Evolutionary conservation across 2,888 invertebrate species (phyloP).

Genomic region (Atrina japonica): DNA sequence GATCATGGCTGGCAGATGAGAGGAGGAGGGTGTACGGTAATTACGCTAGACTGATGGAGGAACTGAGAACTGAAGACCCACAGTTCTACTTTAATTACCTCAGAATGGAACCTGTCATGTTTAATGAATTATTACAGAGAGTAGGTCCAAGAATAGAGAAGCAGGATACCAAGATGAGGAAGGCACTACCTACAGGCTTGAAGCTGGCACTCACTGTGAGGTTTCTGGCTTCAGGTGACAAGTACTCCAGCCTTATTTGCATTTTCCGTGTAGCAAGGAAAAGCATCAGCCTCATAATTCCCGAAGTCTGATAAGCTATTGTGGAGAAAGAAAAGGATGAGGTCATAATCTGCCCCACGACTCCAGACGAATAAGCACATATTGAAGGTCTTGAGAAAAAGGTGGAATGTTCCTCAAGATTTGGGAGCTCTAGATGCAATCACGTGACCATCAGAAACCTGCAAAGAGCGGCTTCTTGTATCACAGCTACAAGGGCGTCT

Average conservation of each 20-base stretch:
- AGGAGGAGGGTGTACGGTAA: slow-evolving; percentile 41
- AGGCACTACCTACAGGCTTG: slow-evolving; percentile 46
- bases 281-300: slow-evolving; percentile 46
- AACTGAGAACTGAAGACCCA: slow-evolving; percentile 53
- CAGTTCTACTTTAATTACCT: slow-evolving; percentile 33
- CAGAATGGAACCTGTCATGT: slow-evolving; percentile 42
- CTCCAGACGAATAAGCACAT: slow-evolving; percentile 46
- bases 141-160: slow-evolving; percentile 27
- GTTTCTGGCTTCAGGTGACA: slow-evolving; percentile 51
- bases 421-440: slow-evolving; percentile 59
- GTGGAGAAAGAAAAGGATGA: slow-evolving; percentile 51
- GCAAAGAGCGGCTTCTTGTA: slow-evolving; percentile 48
- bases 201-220: slow-evolving; percentile 50
- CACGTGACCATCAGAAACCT: slow-evolving; percentile 54
- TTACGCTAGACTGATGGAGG: slow-evolving; percentile 41
- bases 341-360: slow-evolving; percentile 44
- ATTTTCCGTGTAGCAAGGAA: slow-evolving; percentile 55
- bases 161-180: slow-evolving; percentile 35
- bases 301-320: slow-evolving; percentile 58
- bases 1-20: slow-evolving; percentile 13
- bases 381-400: slow-evolving; percentile 44
- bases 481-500: slow-evolving; percentile 57
- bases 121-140: slow-evolving; percentile 36
- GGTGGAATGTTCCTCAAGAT: slow-evolving; percentile 59
- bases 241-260: slow-evolving; percentile 48